A percentile compares a stretch with the other conserved stretches of the same genome.
phyloP scores from a whole-genome alignment of 2,888 invertebrate species.

The Diloba caeruleocephala region DNA sequence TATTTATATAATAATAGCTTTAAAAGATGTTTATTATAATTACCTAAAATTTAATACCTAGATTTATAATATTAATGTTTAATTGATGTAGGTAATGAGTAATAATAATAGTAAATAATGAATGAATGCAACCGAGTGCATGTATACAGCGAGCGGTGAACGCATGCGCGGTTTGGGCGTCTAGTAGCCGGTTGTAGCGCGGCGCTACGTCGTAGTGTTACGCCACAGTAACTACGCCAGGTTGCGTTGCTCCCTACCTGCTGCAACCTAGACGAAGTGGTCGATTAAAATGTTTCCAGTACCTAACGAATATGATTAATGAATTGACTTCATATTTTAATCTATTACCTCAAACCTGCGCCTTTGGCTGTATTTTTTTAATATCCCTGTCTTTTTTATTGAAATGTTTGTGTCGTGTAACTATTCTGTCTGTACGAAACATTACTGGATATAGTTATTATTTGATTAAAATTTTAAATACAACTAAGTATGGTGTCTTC shows the following conservation, averaged over 20 bases:
- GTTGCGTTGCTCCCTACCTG: slow-evolving; percentile 58
- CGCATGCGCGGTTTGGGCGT: slow-evolving; percentile 62
- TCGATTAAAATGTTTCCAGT: slow-evolving; percentile 80
- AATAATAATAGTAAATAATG: slow-evolving; percentile 87
- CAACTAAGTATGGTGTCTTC: slow-evolving; percentile 85
- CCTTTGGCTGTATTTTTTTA: slow-evolving; percentile 84
- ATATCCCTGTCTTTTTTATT: slow-evolving; percentile 87
- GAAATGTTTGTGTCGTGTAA: slow-evolving; percentile 82
- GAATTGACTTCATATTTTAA: slow-evolving; percentile 88
- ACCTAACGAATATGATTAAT: slow-evolving; percentile 88
- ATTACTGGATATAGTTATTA: slow-evolving; percentile 75
- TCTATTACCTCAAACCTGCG: slow-evolving; percentile 88
- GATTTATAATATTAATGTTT: slow-evolving; percentile 88
- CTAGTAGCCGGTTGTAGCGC: slow-evolving; percentile 55
- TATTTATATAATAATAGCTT: slow-evolving; percentile 90
- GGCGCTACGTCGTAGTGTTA: slow-evolving; percentile 54
- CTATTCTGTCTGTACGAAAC: slow-evolving; percentile 78
- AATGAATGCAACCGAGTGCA: slow-evolving; percentile 85
- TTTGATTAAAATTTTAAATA: slow-evolving; percentile 85
- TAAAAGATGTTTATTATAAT: slow-evolving; percentile 90
- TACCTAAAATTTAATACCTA: slow-evolving; percentile 90
- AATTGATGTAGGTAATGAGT: slow-evolving; percentile 89
- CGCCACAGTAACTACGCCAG: slow-evolving; percentile 54
- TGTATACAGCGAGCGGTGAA: slow-evolving; percentile 76
- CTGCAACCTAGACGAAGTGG: slow-evolving; percentile 80